phyloP scores from a whole-genome alignment of 2,888 invertebrate genomes.

The Yponomeuta plumbellus region DNA sequence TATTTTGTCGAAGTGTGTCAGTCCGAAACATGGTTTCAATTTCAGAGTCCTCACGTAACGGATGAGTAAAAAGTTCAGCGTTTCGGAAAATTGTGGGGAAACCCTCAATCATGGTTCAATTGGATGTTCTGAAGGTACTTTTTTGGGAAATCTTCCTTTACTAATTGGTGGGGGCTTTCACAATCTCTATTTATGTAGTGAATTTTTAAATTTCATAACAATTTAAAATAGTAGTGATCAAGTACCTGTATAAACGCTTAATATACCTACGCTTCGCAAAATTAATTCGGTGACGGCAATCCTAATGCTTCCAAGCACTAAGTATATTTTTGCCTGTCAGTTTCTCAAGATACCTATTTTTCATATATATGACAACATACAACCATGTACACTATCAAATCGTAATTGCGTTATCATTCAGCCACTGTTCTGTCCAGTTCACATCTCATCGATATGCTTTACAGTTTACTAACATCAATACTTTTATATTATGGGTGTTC shows the following conservation, averaged over 20 bases:
- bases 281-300: conserved; percentile 28
- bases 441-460: conserved; percentile 8
- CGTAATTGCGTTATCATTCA: conserved; percentile 14
- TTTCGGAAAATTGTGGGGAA: conserved; percentile 56
- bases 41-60: conserved; percentile 65
- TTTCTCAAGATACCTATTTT: not conserved
- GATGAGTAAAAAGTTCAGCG: conserved; percentile 41
- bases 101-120: conserved; percentile 62
- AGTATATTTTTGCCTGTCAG: conserved; percentile 8
- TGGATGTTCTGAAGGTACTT: conserved; percentile 66
- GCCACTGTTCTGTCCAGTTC: conserved; percentile 7
- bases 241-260: conserved; percentile 28
- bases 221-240: conserved; percentile 3
- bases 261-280: conserved; percentile 36
- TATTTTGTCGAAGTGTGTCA: conserved; percentile 33
- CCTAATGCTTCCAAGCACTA: conserved; percentile 6
- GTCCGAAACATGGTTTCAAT: conserved; percentile 61
- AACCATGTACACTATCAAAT: conserved; percentile 20
- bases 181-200: conserved; percentile 32
- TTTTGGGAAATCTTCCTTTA: not conserved
- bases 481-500: conserved; percentile 12
- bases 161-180: conserved; percentile 1
- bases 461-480: conserved; percentile 5
- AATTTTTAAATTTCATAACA: conserved; percentile 18
- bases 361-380: conserved; percentile 11